Conservation (phyloP, 2,113 vertebrate genomes). For the Gallinago media region DNA sequence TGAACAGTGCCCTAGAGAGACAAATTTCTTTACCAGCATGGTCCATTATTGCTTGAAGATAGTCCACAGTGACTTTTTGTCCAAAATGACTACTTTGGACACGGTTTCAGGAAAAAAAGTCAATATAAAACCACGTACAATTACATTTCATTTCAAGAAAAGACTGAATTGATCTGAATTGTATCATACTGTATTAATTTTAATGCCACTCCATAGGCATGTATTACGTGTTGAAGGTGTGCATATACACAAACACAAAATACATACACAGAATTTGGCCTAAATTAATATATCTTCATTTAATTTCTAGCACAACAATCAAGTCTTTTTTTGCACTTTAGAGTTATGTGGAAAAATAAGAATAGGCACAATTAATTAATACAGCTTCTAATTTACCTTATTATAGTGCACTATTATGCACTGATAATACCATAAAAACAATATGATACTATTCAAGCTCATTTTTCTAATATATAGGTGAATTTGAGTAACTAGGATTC, state of each 20-base stretch:
- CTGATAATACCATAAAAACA: conserved; percentile 22
- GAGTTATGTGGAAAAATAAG: conserved; percentile 22
- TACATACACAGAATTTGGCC: neutral
- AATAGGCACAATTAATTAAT: conserved; percentile 53
- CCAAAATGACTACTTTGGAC: neutral
- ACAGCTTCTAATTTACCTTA: conserved; percentile 25
- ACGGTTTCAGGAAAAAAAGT: neutral
- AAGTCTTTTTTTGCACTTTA: neutral
- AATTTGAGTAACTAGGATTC: conserved; percentile 33
- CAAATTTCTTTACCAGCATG: neutral
- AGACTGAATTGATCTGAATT: conserved; percentile 27
- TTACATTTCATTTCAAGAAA: conserved; percentile 6
- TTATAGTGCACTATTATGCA: neutral
- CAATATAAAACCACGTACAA: neutral
- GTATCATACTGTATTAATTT: conserved; percentile 52
- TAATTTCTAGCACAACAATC: neutral
- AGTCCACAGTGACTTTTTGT: conserved; percentile 37
- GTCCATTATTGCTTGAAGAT: conserved; percentile 49
- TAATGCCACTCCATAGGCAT: conserved; percentile 25
- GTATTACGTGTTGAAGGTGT: neutral
- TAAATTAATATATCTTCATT: neutral
- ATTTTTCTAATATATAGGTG: conserved; percentile 39
- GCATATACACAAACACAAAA: conserved; percentile 17
- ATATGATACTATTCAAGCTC: conserved; percentile 62
- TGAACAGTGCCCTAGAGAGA: neutral